Base-by-base conservation (phyloP, 2,797 vertebrate species). In the Tenualosa ilisha region DNA sequence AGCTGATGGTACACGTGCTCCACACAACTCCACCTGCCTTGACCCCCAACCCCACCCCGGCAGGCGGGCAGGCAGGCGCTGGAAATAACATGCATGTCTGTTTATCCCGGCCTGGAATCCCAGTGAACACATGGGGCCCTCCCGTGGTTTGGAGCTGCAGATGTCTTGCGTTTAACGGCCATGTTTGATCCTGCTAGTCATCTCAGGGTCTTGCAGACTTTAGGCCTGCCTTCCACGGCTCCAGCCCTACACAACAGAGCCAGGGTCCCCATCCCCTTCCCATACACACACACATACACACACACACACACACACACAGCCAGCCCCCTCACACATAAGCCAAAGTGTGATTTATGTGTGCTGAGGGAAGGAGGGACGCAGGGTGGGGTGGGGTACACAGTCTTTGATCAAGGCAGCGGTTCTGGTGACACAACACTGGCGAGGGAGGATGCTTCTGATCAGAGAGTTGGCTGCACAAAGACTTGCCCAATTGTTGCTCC, bases 381-480 rank as follows among this genome's bases (percentile, higher is more conserved):
- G 46, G 61, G 63, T 3, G 65, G 46, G 61, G 63, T 3, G 65
- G 26, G 65, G 26, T 65, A 75, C 72, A 31, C 65, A 87, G 84
- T 68, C 87, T 88, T 87, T 88, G 79, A 86, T 88, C 50, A 86
- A 43, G 53, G 56, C 63, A 26, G 37, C 65, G 51, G 17, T 83
- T 79, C 59, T 75, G 82, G 51, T 63, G 37, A 61, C 81, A 82
- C 75, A 85, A 84, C 86, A 83, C 86, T 83, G 85, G 24, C 2
- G 51, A 81, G 81, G n/a, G 31, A 31, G 31, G 31, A 90, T 90
- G 86, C 87, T 87, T 89, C 88, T 89, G 65, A 26, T 89, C 88
- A 89, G 65, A 26, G 17, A 75, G 26, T 81, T 75, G 85, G 83
- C 50, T 63, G 83, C 43, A 11, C 40, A 89, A 83, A 87, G 81